Evolutionary conservation across 2,888 invertebrate genomes (phyloP), one percentile per base, ranked within the genome.

Genomic region (Dasysyrphus albostriatus): DNA sequence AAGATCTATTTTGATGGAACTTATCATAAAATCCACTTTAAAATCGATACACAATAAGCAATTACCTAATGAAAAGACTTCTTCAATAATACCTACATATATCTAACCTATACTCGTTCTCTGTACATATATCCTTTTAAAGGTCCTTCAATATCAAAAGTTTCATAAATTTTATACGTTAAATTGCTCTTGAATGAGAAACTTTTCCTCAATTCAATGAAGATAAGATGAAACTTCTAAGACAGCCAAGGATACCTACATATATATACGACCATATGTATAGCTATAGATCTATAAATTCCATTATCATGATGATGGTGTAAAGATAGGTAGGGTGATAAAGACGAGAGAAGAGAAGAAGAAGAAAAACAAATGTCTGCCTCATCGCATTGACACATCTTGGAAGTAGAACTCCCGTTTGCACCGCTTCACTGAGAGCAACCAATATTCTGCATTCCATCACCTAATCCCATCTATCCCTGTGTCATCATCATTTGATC

Each of bases 401-500:
- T 44, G 9, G 19, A 63, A 63, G 44, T 6, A 47, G 32, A 59
- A 19, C 39, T 59, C n/a, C 5, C 24, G 14, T 14, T 37, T 6
- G 14, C 29, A 10, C 3, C 32, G 8, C 19, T 39, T 0, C 12
- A 9, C 19, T 6, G 12, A 51, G 16, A 29, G 10, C 6, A 58
- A 42, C 32, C 10, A 47, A 42, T 47, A 47, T 47, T 39, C 34
- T 2, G 59, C 32, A 69, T 49, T 69, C 44, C 61, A 69, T 54
- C 59, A 59, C 47, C 67, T 70, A 59, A 34, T 44, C 69, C 59
- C 59, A 14, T 59, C 59, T 39, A 54, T 65, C 56, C 69, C 37
- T 54, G 39, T 51, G 58, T 81, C 75, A 47, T 67, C 72, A 63
- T 75, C 72, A 56, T 72, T 84, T 76, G 75, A 74, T 84, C 85